These are phyloP conservation scores for Limonius californicus DNA, from an alignment of 1,140 invertebrate genomes.

Conservation along the genomic window DNA sequence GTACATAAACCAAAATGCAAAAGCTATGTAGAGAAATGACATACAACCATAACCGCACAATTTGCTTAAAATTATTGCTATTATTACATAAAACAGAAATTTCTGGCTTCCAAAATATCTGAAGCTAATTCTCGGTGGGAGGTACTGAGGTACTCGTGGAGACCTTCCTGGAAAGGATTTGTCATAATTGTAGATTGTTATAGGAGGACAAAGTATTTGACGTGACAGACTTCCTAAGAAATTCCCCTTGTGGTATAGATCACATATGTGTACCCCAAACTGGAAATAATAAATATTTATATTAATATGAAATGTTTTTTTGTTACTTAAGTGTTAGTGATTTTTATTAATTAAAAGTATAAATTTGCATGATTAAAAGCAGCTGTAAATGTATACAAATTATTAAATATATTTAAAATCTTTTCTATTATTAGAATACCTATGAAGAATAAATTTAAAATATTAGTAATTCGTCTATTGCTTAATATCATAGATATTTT, in stretches of 20 bases:
- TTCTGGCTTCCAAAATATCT: constrained; percentile 63
- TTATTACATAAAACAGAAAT: constrained; percentile 48
- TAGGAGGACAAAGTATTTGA: constrained; percentile 62
- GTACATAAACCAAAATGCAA: constrained; percentile 31
- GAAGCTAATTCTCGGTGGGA: constrained; percentile 68
- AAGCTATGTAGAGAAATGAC: constrained; percentile 32
- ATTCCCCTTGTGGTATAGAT: constrained; percentile 59
- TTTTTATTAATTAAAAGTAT: no score
- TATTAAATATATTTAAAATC: no score
- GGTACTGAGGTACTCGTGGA: constrained; percentile 50
- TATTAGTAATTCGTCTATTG: no score
- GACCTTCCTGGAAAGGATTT: constrained; percentile 56
- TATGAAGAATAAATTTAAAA: no score
- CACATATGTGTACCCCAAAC: constrained; percentile 60
- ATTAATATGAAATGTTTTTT: no score
- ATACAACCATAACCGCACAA: constrained; percentile 32
- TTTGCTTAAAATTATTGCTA: constrained; percentile 31
- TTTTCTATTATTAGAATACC: no score
- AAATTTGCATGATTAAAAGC: no score
- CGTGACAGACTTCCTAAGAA: constrained; percentile 61
- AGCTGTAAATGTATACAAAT: no score
- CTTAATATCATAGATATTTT: no score
- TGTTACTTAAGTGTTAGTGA: no score
- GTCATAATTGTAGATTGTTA: constrained; percentile 55
- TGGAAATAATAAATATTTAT: constrained; percentile 51